phyloP scores from a whole-genome alignment of 2,888 invertebrate genomes.

The Epistrophella euchroma region DNA sequence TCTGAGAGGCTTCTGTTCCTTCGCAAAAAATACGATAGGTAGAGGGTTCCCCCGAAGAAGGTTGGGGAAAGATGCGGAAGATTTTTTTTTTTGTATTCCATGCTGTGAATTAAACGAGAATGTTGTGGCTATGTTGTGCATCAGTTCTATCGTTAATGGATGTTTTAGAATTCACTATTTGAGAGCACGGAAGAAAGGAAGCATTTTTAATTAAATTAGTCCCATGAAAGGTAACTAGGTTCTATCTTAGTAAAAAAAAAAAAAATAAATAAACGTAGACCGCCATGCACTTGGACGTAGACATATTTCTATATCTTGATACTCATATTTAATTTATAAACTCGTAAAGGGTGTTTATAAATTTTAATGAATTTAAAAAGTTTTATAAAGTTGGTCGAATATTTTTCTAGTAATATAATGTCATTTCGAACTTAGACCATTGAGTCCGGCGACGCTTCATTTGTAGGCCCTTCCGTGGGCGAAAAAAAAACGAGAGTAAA shows the following conservation, averaged over 20 bases:
- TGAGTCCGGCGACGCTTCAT: too few species aligned
- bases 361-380: not conserved
- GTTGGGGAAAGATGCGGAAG: slow-evolving; percentile 17
- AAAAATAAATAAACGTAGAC: not conserved
- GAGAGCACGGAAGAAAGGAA: slow-evolving; percentile 33
- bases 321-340: too few species aligned
- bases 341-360: not conserved
- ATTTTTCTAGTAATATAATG: too few species aligned
- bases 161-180: slow-evolving; percentile 49
- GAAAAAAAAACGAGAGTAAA: too few species aligned
- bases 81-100: slow-evolving; percentile 24
- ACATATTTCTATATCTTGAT: not conserved
- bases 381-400: not conserved
- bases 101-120: slow-evolving; percentile 34
- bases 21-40: slow-evolving; percentile 5
- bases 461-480: too few species aligned
- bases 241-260: not conserved
- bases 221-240: slow-evolving; percentile 3
- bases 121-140: slow-evolving; percentile 51
- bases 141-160: slow-evolving; percentile 37
- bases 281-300: not conserved
- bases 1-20: slow-evolving; percentile 20
- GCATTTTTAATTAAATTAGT: slow-evolving; percentile 61
- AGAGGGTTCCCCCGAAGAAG: not conserved
- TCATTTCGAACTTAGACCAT: too few species aligned